Base-by-base conservation (phyloP, 2,888 invertebrate genomes). In the Tenodera sinensis region DNA sequence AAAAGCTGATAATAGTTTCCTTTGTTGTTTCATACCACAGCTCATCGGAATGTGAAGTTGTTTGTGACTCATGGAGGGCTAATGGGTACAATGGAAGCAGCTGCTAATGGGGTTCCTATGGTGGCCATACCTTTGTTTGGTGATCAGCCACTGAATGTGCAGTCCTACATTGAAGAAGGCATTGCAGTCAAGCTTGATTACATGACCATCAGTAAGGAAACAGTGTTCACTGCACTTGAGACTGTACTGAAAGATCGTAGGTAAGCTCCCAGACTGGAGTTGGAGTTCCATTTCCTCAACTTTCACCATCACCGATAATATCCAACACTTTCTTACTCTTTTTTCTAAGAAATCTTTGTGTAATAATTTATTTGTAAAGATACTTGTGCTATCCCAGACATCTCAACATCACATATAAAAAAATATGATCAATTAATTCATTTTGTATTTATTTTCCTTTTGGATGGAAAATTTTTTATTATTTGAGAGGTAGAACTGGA, bases 11-110 rank as follows among this genome's bases (percentile, higher is more conserved):
- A 34, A 8, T 34, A 34, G 8, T 34, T 3, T 20, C 1, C 20
- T 20, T 20, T 71, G 1, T 71, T 71, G 54, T 71, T 71, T 15
- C 15, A 15, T 15, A 54, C 20, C 83, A 6, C 85, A 96, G 96
- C 94, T 91, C 96, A 97, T 92, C 96, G 95, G 1, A 96, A 96
- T 91, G 95, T 96, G 0, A 93, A 94, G 89, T 95, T 95, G 0
- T 97, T 96, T 91, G 94, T 97, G 91, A 96, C 96, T 0, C 97
- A 97, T 92, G 96, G 96, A 0, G 97, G 97, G 0, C 95, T 96
- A 91, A 94, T 97, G 91, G 96, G 97, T 89, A 92, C 95, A 42
- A 95, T 96, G 1, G 97, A 97, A 92, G 95, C 96, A 0, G 94
- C 95, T 2, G 94, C 95, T 91, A 95, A 95, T 90, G 96, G 96